Base-by-base conservation (phyloP, 2,888 invertebrate genomes). In the Pteria penguin region DNA sequence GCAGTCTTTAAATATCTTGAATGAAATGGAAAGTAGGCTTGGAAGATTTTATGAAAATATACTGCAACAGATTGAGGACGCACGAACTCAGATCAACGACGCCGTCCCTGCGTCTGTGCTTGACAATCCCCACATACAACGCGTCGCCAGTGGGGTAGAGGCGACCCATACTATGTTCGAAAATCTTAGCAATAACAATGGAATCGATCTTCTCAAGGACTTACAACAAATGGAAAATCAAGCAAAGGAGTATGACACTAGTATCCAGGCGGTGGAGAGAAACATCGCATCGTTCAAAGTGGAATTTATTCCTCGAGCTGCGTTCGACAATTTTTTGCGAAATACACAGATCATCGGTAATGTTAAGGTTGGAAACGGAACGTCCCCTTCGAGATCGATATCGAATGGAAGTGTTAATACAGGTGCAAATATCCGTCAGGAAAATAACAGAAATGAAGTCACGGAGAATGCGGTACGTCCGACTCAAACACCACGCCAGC, bases 11-110 rank as follows among this genome's bases (percentile, higher is more conserved):
- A 69, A 76, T 26, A 69, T 75, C 22, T 69, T 85, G 2, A 79
- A 79, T 26, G 82, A 83, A 69, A 67, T 85, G 24, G 84, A 83
- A 78, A 79, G 78, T 0, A 79, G 81, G 57, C 65, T 85, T 26
- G 80, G 67, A 14, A 79, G 79, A 33, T 85, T 81, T 58, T 82
- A 70, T 27, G 76, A 81, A 60, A 77, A 81, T 14, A 80, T 79
- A 11, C 57, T 81, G 71, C 78, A 78, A 60, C 80, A 82, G 65
- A 60, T 85, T 32, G 74, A 71, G 29, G 78, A 81, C 26, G 77
- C 83, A 74, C 80, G 81, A 36, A 73, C 61, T 4, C 82, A 82
- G 3, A 77, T 85, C 5, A 67, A 68, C 33, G 82, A 83, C 29
- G 70, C 82, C 14, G 82, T 81, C 2, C 71, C 73, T 2, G 61